Evolutionary conservation across 2,888 invertebrate genomes (phyloP).

Genomic region (Teleiodes luculella): DNA sequence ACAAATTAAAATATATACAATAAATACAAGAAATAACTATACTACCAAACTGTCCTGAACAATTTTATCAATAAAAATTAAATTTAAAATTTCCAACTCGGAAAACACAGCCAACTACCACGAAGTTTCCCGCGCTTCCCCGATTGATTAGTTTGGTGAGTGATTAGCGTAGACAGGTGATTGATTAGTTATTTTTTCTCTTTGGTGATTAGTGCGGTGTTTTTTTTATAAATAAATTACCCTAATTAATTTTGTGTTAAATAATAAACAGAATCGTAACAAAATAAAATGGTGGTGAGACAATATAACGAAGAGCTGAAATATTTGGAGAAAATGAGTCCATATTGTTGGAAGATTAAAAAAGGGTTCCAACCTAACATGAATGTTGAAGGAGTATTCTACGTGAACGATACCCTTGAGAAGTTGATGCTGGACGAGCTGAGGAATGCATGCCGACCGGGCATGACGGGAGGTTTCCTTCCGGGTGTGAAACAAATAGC

Average conservation of each 20-base stretch:
- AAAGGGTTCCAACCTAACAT: slow-evolving; percentile 99
- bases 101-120: too few relatives aligned
- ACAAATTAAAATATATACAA: too few relatives aligned
- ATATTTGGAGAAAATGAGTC: slow-evolving; percentile 92
- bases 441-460: slow-evolving; percentile 92
- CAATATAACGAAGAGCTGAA: slow-evolving; percentile 95
- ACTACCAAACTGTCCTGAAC: too few relatives aligned
- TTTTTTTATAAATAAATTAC: too few relatives aligned
- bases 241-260: background rate
- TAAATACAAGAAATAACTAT: too few relatives aligned
- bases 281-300: slow-evolving; percentile 87
- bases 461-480: slow-evolving; percentile 95
- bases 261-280: background rate
- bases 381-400: slow-evolving; percentile 99
- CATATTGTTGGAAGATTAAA: slow-evolving; percentile 94
- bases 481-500: slow-evolving; percentile 99
- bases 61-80: too few relatives aligned
- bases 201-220: too few relatives aligned
- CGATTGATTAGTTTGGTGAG: too few relatives aligned
- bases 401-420: slow-evolving; percentile 94
- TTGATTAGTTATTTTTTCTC: too few relatives aligned
- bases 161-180: too few relatives aligned
- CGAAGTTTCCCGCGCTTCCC: too few relatives aligned
- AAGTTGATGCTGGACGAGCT: slow-evolving; percentile 98
- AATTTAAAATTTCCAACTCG: too few relatives aligned